Percentiles rank a stretch among this genome's conserved stretches.
Conservation (phyloP, 2,113 vertebrate genomes). For the Rhipidura dahli region DNA sequence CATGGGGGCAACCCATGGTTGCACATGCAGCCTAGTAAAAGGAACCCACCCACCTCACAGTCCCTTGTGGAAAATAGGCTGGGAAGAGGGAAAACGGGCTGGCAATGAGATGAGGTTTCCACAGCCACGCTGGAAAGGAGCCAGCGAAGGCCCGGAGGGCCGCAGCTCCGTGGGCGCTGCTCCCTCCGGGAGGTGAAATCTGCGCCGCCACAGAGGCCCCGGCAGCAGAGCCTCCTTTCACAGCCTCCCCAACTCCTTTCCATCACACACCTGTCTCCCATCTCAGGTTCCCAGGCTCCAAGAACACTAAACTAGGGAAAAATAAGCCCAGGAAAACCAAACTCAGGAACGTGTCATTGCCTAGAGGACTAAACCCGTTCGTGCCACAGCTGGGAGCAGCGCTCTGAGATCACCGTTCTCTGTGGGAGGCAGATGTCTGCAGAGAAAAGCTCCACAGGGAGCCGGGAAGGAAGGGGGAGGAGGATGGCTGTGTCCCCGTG, state of each 20-base stretch:
- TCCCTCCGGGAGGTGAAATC: background rate
- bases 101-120: background rate
- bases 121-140: background rate
- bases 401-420: accelerated
- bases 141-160: background rate
- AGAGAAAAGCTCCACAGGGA: background rate
- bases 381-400: background rate
- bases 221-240: background rate
- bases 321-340: background rate
- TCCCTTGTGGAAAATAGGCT: accelerated
- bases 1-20: background rate
- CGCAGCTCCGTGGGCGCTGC: background rate
- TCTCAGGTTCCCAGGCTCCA: background rate
- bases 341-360: background rate
- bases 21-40: background rate
- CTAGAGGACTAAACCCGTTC: accelerated
- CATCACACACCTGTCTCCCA: accelerated
- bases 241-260: accelerated
- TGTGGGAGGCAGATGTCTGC: background rate
- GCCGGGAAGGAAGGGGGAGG: accelerated
- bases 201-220: background rate
- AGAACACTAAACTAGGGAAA: background rate
- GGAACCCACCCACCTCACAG: accelerated
- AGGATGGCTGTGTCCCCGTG: accelerated
- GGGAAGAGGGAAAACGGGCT: background rate